Conservation (phyloP, 2,113 vertebrate species). For the Solea solea region DNA sequence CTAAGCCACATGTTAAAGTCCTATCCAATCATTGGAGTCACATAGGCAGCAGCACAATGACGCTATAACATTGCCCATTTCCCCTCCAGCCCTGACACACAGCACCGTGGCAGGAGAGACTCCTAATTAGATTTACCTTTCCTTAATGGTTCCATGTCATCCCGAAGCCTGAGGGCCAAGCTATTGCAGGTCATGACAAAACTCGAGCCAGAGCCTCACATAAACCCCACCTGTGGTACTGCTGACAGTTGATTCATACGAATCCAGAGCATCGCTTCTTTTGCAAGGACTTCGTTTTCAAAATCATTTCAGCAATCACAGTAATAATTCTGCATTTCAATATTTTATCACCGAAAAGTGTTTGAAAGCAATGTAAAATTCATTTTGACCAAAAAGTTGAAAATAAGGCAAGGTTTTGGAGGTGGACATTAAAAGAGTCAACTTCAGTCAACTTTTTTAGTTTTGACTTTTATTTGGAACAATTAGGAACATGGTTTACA, state of each 20-base stretch:
- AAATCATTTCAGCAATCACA: too few species aligned
- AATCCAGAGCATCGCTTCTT: not conserved
- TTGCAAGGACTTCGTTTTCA: not conserved
- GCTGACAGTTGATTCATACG: not conserved
- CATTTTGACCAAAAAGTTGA: too few species aligned
- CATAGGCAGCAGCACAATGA: slow-evolving; percentile 54
- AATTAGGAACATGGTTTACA: too few species aligned
- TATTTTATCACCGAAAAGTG: too few species aligned
- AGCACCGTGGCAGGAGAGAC: slow-evolving; percentile 63
- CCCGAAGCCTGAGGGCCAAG: slow-evolving; percentile 57
- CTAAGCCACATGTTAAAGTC: slow-evolving; percentile 17
- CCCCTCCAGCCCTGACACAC: slow-evolving; percentile 67
- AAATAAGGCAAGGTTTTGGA: too few species aligned
- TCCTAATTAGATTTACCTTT: slow-evolving; percentile 81
- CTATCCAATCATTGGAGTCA: slow-evolving; percentile 51
- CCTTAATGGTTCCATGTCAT: slow-evolving; percentile 76
- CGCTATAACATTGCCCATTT: slow-evolving; percentile 38
- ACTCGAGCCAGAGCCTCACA: slow-evolving; percentile 41
- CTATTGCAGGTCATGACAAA: slow-evolving; percentile 30
- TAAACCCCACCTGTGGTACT: slow-evolving; percentile 32
- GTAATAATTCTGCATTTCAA: too few species aligned
- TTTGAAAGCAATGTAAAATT: too few species aligned
- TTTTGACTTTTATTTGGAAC: too few species aligned
- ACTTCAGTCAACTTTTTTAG: too few species aligned
- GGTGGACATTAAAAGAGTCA: too few species aligned